Base-by-base conservation (phyloP, 2,113 vertebrate species). In the Eulemur rufifrons region DNA sequence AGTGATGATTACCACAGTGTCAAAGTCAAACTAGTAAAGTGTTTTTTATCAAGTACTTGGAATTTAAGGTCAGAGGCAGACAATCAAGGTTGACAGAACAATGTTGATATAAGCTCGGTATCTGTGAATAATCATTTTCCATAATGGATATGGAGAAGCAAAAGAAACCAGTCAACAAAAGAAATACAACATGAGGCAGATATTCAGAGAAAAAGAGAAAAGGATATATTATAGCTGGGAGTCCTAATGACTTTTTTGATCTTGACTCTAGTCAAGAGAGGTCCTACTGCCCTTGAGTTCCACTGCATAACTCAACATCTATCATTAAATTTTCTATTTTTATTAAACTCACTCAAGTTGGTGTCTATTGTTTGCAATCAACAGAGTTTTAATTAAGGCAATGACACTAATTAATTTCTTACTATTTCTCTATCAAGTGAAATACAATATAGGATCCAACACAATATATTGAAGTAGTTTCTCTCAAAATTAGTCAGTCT, bases 391-490 rank as follows among this genome's bases (percentile, higher is more conserved):
- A 88, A 96, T 84, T 94, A 94, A 89, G 32, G 11, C 25, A 86
- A 86, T 56, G 27, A n/a, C 54, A 83, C 8, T 82, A 86, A 89
- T 63, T 52, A 81, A 86, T 77, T 89, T 25, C 8, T 86, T 84
- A 89, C 47, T 94, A 93, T 86, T 83, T 64, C 52, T 85, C 27
- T 66, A 86, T 80, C 56, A 95, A 80, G 3, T 86, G 34, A 89
- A 94, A 94, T 54, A 34, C 2, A 91, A 39, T 74, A 73, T 71
- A 78, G 11, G 8, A 9, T 69, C 54, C 66, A 66, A 89, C 37
- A 63, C 0, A 64, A 34, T 61, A 61, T 47, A 47, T 13, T 42
- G 29, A 95, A 91, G 23, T 76, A 86, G 15, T 86, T 86, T n/a
- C 20, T 78, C n/a, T 45, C 42, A 63, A 39, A 64, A 77, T 74